These are phyloP conservation scores for Drosophila sordidula DNA, from an alignment of 2,888 invertebrate genomes.

Conservation along the genomic window DNA sequence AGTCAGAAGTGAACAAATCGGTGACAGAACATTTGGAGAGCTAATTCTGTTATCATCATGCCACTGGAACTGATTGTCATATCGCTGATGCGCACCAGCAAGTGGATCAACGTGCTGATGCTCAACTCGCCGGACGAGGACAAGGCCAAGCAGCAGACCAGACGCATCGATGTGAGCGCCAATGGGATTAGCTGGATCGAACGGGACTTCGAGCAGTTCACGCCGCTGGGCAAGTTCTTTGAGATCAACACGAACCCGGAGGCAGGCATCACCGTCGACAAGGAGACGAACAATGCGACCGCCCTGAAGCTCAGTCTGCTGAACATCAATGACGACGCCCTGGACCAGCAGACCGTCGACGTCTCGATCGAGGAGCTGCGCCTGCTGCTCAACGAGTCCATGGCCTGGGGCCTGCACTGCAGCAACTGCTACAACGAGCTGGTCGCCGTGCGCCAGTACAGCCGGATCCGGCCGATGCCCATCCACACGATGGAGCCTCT, in stretches of 20 bases:
- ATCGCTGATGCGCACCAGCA: constrained; percentile 17
- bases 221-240: constrained; percentile 30
- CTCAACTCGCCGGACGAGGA: constrained; percentile 28
- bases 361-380: constrained; percentile 13
- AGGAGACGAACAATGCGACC: neutral
- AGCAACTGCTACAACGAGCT: constrained; percentile 39
- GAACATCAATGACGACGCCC: neutral
- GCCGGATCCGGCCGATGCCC: constrained; percentile 30
- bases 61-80: constrained; percentile 49
- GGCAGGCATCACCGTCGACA: constrained; percentile 3
- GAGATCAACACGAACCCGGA: constrained; percentile 19
- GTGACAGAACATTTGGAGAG: neutral
- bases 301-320: constrained; percentile 20
- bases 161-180: constrained; percentile 17
- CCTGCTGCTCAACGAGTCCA: constrained; percentile 2
- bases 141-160: neutral
- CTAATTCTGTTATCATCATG: constrained; percentile 21
- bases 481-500: constrained; percentile 23
- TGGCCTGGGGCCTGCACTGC: constrained; percentile 32
- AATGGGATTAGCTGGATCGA: constrained; percentile 42
- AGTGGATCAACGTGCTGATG: constrained; percentile 47
- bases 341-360: constrained; percentile 21
- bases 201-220: constrained; percentile 19
- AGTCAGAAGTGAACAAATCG: neutral
- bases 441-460: constrained; percentile 10